Evolutionary conservation across 2,797 vertebrate species (phyloP).

Genomic region (Onychomys arenicola): DNA sequence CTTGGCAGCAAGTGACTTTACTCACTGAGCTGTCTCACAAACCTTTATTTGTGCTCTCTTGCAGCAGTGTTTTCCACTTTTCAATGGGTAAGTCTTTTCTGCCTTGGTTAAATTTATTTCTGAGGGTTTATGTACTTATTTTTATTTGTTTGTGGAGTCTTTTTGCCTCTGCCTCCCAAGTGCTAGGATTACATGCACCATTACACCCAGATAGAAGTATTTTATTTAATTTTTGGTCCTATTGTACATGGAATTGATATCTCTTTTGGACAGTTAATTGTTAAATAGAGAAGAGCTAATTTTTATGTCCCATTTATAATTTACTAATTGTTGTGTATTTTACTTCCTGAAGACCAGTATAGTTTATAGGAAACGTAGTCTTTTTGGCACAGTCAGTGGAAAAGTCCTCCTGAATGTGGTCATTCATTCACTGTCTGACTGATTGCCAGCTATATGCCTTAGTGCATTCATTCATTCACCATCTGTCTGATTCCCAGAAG

Average conservation of each 20-base stretch:
- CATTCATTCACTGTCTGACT: background rate
- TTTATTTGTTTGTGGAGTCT: background rate
- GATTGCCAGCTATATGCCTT: background rate
- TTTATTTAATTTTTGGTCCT: background rate
- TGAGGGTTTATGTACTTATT: background rate
- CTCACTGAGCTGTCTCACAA: background rate
- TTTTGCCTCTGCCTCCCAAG: background rate
- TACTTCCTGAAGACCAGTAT: background rate
- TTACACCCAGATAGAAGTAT: background rate
- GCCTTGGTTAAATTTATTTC: background rate
- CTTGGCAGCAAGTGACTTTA: background rate
- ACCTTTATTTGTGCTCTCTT: background rate
- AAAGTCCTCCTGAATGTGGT: background rate
- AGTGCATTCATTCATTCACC: background rate
- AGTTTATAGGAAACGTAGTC: background rate
- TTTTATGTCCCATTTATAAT: background rate
- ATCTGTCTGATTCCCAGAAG: background rate
- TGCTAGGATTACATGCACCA: background rate
- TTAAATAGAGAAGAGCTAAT: background rate
- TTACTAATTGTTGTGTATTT: background rate
- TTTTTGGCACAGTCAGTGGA: background rate
- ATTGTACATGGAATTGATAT: background rate
- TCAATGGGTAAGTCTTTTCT: background rate
- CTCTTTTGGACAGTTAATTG: background rate
- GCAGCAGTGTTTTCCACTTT: background rate